These are phyloP conservation scores for Malurus leucopterus DNA, from an alignment of 2,797 vertebrate species.

Conservation along the genomic window DNA sequence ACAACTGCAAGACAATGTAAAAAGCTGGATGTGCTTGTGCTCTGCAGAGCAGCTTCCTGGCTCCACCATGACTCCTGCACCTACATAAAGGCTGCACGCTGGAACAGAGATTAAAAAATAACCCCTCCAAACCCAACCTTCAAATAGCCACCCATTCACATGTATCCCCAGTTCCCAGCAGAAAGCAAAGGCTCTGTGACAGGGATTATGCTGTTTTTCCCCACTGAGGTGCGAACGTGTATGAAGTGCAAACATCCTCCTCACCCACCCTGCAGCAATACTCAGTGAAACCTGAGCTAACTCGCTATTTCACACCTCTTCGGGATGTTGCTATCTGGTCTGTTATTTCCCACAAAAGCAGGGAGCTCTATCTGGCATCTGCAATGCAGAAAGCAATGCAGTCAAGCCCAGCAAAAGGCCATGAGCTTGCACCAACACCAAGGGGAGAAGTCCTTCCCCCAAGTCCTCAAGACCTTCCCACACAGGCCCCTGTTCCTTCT, in stretches of 20 bases:
- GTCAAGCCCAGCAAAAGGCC: not conserved
- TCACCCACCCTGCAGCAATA: not conserved
- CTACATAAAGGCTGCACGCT: not conserved
- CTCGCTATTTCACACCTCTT: not conserved
- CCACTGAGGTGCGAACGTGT: rapidly evolving
- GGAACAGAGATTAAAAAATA: not conserved
- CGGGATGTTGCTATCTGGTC: not conserved
- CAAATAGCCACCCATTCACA: not conserved
- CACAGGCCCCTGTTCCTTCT: not conserved
- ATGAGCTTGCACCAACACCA: not conserved
- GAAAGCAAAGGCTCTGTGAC: not conserved
- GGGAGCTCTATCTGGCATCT: not conserved
- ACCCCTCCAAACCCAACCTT: not conserved
- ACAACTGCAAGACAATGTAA: not conserved
- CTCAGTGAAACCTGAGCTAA: not conserved
- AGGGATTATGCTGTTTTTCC: not conserved
- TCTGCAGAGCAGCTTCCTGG: not conserved
- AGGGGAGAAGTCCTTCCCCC: not conserved
- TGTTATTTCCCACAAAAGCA: not conserved
- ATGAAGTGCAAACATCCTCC: not conserved
- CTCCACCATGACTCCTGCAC: not conserved
- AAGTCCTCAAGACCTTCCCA: not conserved
- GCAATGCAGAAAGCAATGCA: not conserved
- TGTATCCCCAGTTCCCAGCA: not conserved
- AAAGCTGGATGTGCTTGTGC: rapidly evolving